phyloP scores from a whole-genome alignment of 2,888 invertebrate genomes.

The Brachyopa scutellaris region DNA sequence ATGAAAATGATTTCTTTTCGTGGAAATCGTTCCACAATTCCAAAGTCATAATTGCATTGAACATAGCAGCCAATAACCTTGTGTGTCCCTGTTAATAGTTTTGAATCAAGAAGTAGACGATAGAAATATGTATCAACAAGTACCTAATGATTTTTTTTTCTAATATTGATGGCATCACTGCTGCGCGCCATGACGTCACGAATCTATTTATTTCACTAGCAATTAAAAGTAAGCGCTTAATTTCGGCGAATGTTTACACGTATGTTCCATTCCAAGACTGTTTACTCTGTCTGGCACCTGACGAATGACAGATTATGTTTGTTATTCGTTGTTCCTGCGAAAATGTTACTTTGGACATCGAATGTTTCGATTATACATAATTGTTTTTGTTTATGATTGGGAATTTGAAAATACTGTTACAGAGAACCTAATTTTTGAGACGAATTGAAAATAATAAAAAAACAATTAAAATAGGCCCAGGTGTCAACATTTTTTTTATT shows the following conservation, averaged over 20 bases:
- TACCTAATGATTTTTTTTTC: constrained; percentile 2
- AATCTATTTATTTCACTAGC: constrained; percentile 19
- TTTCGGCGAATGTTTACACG: background rate
- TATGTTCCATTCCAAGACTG: background rate
- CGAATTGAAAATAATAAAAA: too few species aligned
- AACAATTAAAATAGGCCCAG: too few species aligned
- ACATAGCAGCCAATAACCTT: too few species aligned
- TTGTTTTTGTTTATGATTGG: too few species aligned
- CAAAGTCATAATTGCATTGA: too few species aligned
- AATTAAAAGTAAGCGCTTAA: constrained; percentile 14
- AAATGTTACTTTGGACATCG: background rate
- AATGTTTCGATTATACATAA: too few species aligned
- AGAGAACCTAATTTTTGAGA: too few species aligned
- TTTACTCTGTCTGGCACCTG: background rate
- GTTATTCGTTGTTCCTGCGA: background rate
- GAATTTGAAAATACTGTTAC: too few species aligned
- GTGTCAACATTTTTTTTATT: too few species aligned
- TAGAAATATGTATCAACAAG: background rate
- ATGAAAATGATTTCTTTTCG: background rate
- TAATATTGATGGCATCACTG: background rate
- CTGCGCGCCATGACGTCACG: constrained; percentile 1
- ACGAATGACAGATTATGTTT: background rate
- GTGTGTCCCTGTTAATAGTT: background rate
- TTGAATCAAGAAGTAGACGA: background rate
- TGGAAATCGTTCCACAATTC: background rate